These are phyloP conservation scores for Aplysina aerophoba DNA, from an alignment of 37 sponge, comb jelly and placozoan species.

Conservation along the genomic window DNA sequence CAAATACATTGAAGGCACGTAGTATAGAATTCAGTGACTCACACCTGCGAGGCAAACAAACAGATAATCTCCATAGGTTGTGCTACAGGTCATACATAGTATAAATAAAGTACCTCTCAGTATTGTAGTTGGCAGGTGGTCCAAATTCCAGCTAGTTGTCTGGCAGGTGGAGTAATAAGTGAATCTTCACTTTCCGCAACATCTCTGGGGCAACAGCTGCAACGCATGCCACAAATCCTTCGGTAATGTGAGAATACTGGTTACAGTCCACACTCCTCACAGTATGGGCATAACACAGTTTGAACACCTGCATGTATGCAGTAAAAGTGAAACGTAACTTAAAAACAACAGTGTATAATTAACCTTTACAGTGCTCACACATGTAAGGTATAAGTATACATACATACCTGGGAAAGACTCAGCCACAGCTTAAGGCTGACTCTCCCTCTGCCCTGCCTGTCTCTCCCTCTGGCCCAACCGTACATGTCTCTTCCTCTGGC, in stretches of 20 bases:
- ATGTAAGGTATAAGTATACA: too few species aligned
- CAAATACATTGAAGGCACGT: constrained; percentile 19
- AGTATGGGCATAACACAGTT: not conserved
- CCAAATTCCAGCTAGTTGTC: too few species aligned
- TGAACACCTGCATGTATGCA: not conserved
- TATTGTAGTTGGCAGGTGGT: constrained; percentile 38
- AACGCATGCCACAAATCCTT: constrained; percentile 32
- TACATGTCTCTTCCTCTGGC: too few species aligned
- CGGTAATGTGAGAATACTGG: not conserved
- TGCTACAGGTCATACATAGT: constrained; percentile 11
- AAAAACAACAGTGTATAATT: too few species aligned
- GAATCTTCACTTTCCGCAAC: not conserved
- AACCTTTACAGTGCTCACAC: too few species aligned
- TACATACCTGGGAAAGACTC: too few species aligned
- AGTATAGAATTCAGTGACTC: constrained; percentile 24
- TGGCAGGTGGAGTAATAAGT: too few species aligned
- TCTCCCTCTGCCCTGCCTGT: too few species aligned
- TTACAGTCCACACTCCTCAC: not conserved
- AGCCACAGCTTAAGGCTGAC: too few species aligned
- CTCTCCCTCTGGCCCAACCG: too few species aligned
- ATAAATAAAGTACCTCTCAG: constrained; percentile 48
- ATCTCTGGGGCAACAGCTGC: not conserved
- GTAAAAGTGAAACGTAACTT: too few species aligned
- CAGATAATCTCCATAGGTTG: constrained; percentile 3
- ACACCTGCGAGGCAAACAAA: constrained; percentile 15